Evolutionary conservation across 2,797 vertebrate genomes (phyloP).

Genomic region (Cryptoprocta ferox): DNA sequence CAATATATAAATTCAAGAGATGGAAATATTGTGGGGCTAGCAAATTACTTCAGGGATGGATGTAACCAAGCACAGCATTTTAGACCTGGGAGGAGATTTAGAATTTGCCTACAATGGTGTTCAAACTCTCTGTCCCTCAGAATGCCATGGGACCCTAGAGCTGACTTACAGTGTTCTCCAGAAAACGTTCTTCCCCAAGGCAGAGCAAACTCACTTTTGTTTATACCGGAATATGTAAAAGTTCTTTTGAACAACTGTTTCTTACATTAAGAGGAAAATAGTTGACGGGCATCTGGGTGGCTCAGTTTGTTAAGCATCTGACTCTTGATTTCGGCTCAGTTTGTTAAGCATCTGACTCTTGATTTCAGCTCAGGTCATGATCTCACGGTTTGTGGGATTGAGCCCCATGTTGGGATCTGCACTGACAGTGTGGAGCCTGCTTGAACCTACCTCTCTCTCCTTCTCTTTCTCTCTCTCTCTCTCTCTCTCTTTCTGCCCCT

Average conservation of each 20-base stretch:
- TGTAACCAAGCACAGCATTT: neutral
- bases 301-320: too few relatives aligned
- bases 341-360: too few relatives aligned
- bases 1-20: neutral
- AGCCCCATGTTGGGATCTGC: too few relatives aligned
- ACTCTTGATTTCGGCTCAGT: too few relatives aligned
- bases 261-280: neutral
- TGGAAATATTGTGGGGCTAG: neutral
- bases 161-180: neutral
- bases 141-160: neutral
- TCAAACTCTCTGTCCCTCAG: neutral
- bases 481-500: too few relatives aligned
- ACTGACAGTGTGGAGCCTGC: too few relatives aligned
- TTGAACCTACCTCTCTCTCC: too few relatives aligned
- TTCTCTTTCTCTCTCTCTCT: too few relatives aligned
- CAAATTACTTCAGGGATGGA: neutral
- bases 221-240: neutral
- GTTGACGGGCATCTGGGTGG: neutral
- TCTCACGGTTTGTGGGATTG: too few relatives aligned
- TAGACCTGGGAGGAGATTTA: neutral
- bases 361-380: too few relatives aligned
- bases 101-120: neutral
- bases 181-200: neutral
- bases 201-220: neutral
- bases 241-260: neutral